These are phyloP conservation scores for Scaptomyza flava DNA, from an alignment of 2,888 invertebrate genomes.

Conservation along the genomic window DNA sequence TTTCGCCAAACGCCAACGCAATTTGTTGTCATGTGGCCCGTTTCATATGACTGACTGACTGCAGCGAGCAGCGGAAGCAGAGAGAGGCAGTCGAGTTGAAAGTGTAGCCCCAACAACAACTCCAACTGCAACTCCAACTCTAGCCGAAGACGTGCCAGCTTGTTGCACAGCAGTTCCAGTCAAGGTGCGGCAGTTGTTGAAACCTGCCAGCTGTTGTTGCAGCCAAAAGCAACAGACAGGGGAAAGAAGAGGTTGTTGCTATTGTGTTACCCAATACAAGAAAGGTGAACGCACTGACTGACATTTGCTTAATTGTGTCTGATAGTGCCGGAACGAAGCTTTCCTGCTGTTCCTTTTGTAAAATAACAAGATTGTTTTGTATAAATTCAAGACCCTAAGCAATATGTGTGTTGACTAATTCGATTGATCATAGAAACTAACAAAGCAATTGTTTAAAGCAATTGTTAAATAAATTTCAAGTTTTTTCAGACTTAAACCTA, in stretches of 20 bases:
- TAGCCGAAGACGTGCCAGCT: conserved; percentile 17
- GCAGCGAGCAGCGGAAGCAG: conserved; percentile 46
- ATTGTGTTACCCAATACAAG: conserved; percentile 41
- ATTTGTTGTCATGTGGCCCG: conserved; percentile 49
- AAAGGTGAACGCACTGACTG: conserved; percentile 71
- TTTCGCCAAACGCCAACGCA: conserved; percentile 56
- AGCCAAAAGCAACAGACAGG: not conserved
- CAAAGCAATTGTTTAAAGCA: not conserved
- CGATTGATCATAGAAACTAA: not conserved
- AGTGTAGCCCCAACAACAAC: conserved; percentile 46
- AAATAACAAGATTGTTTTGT: conserved; percentile 13
- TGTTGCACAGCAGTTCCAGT: conserved; percentile 17
- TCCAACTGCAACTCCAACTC: not conserved
- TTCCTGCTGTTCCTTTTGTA: conserved; percentile 8
- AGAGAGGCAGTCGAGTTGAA: conserved; percentile 57
- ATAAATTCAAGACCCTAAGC: not conserved
- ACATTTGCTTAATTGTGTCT: conserved; percentile 71
- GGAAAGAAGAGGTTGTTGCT: conserved; percentile 3
- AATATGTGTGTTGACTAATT: conserved; percentile 6
- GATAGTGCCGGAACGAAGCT: conserved; percentile 69
- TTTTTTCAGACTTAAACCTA: not conserved
- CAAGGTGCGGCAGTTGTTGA: conserved; percentile 54
- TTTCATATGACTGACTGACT: conserved; percentile 49
- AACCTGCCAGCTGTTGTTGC: conserved; percentile 41
- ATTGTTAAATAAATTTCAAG: not conserved